Evolutionary conservation across 2,113 vertebrate species (phyloP), one percentile per base, ranked within the genome.

Genomic region (Engraulis encrasicolus): DNA sequence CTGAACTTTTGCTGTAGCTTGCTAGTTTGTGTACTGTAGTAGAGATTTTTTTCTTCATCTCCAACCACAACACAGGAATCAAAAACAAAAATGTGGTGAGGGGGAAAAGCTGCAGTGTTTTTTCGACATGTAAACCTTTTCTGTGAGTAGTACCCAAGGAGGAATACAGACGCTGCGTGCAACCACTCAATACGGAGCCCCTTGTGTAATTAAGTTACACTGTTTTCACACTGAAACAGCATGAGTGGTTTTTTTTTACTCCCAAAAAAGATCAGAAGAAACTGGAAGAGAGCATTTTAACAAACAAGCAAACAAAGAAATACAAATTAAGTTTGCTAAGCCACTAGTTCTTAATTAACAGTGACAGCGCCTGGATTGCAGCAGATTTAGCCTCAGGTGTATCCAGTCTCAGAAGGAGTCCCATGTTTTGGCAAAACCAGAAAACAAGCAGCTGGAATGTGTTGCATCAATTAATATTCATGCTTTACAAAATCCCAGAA

Each of bases 381-480:
- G 61, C 17, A 71, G 61, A 23, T 71, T 71, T 66, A 6, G 58
- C 58, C 58, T 66, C 31, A 34, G 61, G 61, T 31, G 61, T 2
- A 11, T 31, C 83, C 81, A 85, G 85, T 84, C 77, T 87, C 80
- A 45, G 82, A 87, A 78, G 48, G 12, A 81, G 79, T 90, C 54
- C 34, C 36, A 37, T 82, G 83, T 40, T 80, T 90, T n/a, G n/a
- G 88, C 86, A 85, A 92, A 91, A 89, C 80, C 89, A 85, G 82
- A 89, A 90, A 91, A 91, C 90, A 92, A n/a, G 90, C 91, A 94
- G 90, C 92, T 93, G 91, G 91, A 89, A 88, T 81, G 88, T 85
- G 87, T 86, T 0, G 79, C 86, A 87, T 87, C 58, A 91, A 93
- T 93, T 92, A 92, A 93, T 93, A 93, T 93, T 93, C 90, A 92